Percentiles rank a stretch among this genome's conserved stretches.
Evolutionary conservation across 2,888 invertebrate species (phyloP).

Genomic region (Noctua comes): DNA sequence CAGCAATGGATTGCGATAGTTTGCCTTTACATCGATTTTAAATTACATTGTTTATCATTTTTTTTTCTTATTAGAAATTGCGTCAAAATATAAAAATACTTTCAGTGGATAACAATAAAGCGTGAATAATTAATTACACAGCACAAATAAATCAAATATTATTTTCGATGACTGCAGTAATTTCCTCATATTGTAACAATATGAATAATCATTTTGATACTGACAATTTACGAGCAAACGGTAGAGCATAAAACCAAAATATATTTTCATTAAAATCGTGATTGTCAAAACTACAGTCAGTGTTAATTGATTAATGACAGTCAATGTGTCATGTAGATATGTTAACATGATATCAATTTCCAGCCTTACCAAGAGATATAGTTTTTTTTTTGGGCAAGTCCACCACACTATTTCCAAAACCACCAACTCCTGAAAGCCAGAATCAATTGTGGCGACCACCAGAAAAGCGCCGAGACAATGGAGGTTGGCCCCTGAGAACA

Average conservation of each 20-base stretch:
- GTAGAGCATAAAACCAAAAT: not conserved
- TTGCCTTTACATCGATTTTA: not conserved
- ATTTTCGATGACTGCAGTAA: conserved; percentile 7
- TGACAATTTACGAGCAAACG: conserved; percentile 14
- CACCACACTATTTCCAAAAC: not conserved
- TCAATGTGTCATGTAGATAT: not conserved
- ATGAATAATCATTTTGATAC: conserved; percentile 16
- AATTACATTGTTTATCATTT: not conserved
- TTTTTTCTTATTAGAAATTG: not conserved
- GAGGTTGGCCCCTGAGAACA: too few species aligned
- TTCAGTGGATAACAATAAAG: not conserved
- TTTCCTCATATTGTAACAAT: not conserved
- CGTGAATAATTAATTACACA: not conserved
- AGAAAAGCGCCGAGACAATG: not conserved
- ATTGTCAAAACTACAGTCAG: not conserved
- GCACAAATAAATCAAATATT: not conserved
- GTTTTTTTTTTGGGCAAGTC: not conserved
- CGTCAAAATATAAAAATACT: not conserved
- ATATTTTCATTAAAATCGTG: not conserved
- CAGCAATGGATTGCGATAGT: not conserved
- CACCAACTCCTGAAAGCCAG: not conserved
- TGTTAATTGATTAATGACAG: not conserved
- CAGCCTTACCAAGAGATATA: not conserved
- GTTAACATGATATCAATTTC: not conserved
- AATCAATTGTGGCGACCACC: not conserved